phyloP scores from a whole-genome alignment of 2,888 invertebrate species.

The Pristionchus entomophagus region DNA sequence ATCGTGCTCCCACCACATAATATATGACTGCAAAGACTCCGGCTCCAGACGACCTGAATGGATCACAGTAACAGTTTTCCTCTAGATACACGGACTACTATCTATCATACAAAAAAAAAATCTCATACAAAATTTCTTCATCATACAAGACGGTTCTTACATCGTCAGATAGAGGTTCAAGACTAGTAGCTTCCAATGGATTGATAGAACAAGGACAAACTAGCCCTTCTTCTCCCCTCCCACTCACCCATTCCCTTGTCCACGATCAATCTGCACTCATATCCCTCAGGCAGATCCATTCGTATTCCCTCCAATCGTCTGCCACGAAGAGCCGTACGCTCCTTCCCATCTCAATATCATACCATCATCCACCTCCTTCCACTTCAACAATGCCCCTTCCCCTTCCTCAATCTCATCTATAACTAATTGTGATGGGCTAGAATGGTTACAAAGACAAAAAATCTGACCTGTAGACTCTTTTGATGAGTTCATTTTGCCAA shows the following conservation, averaged over 20 bases:
- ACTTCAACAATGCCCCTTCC: too few species aligned
- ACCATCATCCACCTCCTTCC: constrained; percentile 15
- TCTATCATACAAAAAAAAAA: neutral
- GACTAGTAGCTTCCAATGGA: too few species aligned
- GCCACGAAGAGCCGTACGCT: constrained; percentile 55
- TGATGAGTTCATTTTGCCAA: too few species aligned
- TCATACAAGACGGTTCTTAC: neutral
- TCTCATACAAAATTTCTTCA: neutral
- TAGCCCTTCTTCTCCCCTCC: neutral
- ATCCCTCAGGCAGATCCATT: constrained; percentile 19
- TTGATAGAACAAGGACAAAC: neutral
- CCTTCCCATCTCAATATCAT: neutral
- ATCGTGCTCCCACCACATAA: constrained; percentile 47
- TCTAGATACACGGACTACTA: neutral
- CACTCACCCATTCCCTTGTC: constrained; percentile 8
- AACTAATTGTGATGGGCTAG: too few species aligned
- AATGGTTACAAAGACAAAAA: too few species aligned
- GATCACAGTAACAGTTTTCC: neutral
- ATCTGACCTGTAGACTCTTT: too few species aligned
- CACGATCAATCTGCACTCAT: neutral
- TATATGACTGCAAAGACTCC: neutral
- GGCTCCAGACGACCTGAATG: constrained; percentile 43
- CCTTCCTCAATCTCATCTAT: too few species aligned
- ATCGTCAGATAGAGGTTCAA: neutral
- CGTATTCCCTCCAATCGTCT: constrained; percentile 55